Evolutionary conservation across 37 sponge, comb jelly and placozoan species (phyloP).

Genomic region (Dysidea cf. avara): DNA sequence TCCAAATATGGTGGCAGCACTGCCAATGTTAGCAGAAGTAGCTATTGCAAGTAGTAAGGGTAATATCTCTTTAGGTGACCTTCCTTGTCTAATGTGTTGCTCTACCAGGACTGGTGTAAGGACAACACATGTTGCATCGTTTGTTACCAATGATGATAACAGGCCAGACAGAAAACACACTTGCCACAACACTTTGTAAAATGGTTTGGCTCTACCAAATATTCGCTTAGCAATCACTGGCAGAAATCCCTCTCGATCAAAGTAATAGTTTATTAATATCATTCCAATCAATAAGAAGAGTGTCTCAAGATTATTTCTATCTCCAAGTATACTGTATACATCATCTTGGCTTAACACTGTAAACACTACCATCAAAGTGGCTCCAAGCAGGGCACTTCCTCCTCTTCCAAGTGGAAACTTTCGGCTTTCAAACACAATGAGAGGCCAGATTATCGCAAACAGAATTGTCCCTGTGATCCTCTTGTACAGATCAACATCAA

Average conservation of each 20-base stretch:
- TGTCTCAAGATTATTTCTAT: slow-evolving; percentile 33
- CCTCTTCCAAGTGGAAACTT: slow-evolving; percentile 22
- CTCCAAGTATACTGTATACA: not conserved
- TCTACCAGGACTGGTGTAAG: slow-evolving; percentile 42
- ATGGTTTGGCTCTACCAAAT: slow-evolving; percentile 24
- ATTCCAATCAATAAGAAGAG: slow-evolving; percentile 56
- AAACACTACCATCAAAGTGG: slow-evolving; percentile 36
- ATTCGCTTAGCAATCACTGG: slow-evolving; percentile 12
- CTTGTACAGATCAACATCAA: not conserved
- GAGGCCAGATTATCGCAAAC: slow-evolving; percentile 28
- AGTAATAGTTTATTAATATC: slow-evolving; percentile 49
- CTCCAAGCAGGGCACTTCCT: slow-evolving; percentile 25
- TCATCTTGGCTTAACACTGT: slow-evolving; percentile 25
- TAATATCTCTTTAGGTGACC: slow-evolving; percentile 19
- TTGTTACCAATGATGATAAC: slow-evolving; percentile 55
- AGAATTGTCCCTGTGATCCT: slow-evolving; percentile 23
- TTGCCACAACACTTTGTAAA: slow-evolving; percentile 37
- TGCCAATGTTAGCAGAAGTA: slow-evolving; percentile 65
- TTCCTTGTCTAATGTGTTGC: slow-evolving; percentile 31
- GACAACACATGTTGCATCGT: slow-evolving; percentile 55
- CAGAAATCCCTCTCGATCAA: slow-evolving; percentile 47
- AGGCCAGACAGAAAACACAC: slow-evolving; percentile 37
- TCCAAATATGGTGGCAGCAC: slow-evolving; percentile 65
- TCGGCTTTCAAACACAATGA: slow-evolving; percentile 33
- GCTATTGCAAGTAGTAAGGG: slow-evolving; percentile 47